Base-by-base conservation (phyloP, 2,888 invertebrate species). In the Acronicta psi region DNA sequence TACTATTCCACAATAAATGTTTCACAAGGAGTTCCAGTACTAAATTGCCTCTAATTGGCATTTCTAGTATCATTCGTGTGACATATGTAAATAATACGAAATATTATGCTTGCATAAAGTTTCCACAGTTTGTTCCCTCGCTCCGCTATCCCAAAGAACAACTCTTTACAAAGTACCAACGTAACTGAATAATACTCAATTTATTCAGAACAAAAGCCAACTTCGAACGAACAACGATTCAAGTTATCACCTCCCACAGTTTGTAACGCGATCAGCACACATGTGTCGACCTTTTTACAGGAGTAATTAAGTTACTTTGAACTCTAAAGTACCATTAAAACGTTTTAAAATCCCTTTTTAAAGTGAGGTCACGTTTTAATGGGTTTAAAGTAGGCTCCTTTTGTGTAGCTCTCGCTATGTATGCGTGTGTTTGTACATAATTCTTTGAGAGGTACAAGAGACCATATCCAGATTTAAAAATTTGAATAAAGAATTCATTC, bases 291-390 rank as follows among this genome's bases (percentile, higher is more conserved):
- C 60, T 76, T 76, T 34, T 73, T 55, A 53, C 56, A 25, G 57
- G 36, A 25, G 29, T 44, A 62, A 63, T 63, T 67, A 46, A 72
- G 69, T 75, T 75, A 59, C 64, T 72, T 66, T 71, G 53, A 71
- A 75, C 56, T 59, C 56, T 34, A 56, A 73, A 73, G 73, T 60
- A 60, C 64, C 59, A 60, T 75, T 69, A 57, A 44, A 76, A 58
- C 46, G 58, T 56, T 73, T 71, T 67, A 62, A 69, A 72, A 67
- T 62, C 54, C 68, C 72, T 59, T 72, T 75, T 75, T 64, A 59
- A 73, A 64, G 45, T 69, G 45, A 64, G 76, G 76, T 61, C 60
- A 60, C 59, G 55, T 49, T 74, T 72, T 52, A 72, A 75, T 73
- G 69, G 42, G 51, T 60, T 58, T 25, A 41, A 73, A 60, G 73